Base-by-base conservation (phyloP, 2,888 invertebrate species). In the Venusia cambrica region DNA sequence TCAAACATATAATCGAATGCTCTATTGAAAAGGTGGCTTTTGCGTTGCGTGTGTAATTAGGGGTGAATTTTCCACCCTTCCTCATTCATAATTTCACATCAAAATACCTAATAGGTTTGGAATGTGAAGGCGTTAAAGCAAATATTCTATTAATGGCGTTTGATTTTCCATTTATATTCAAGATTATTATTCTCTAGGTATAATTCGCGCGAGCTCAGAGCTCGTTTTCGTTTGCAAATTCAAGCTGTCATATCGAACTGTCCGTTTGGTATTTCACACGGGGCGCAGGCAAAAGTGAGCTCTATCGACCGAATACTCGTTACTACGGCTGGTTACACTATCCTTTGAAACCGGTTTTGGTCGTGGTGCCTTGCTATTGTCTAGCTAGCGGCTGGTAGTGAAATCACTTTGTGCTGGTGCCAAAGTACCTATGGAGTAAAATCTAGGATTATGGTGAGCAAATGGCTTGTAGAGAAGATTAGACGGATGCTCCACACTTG, bases 311-410 rank as follows among this genome's bases (percentile, higher is more conserved):
- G n/a, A 10, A 31, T 21, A 38, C 24, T 22, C 20, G 25, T 27
- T 22, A 39, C 25, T 40, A 38, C 29, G 29, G 43, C 45, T 25
- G 22, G 22, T n/a, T n/a, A n/a, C n/a, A n/a, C n/a, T n/a, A n/a
- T 11, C 10, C 17, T 32, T 37, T 27, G 22, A 27, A 70, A 79
- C 79, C 63, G 64, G 80, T 77, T 70, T 52, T 45, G 48, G 66
- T 68, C 70, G 72, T 69, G 76, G 69, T 68, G 72, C 68, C 59
- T 57, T 41, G 57, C 72, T 58, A 74, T 79, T 79, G 77, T 79
- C 65, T 66, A 57, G n/a, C n/a, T n/a, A n/a, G n/a, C n/a, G n/a
- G n/a, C n/a, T n/a, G n/a, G n/a, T n/a, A n/a, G 58, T 62, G 59
- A 70, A 70, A 71, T 64, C 64, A 65, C 63, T 66, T 57, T 61